These are phyloP conservation scores for Nibea albiflora DNA, from an alignment of 2,113 vertebrate species.

Conservation along the genomic window DNA sequence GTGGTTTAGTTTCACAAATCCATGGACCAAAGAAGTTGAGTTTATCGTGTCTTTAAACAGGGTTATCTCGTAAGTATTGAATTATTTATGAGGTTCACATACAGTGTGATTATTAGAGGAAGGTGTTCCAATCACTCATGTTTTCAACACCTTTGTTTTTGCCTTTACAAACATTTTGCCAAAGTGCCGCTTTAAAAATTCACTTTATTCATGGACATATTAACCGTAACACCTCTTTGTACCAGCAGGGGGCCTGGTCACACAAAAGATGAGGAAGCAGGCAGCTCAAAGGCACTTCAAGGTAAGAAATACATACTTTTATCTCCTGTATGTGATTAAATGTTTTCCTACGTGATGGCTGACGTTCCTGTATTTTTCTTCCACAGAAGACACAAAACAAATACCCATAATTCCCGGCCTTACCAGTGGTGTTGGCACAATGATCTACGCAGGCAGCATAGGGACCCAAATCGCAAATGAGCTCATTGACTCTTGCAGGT, in stretches of 20 bases:
- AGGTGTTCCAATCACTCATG: too few species aligned
- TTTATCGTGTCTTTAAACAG: slow-evolving; percentile 91
- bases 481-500: slow-evolving; percentile 87
- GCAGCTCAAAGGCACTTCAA: slow-evolving; percentile 81
- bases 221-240: slow-evolving; percentile 20
- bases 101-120: not conserved
- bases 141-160: not conserved
- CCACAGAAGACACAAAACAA: slow-evolving; percentile 82
- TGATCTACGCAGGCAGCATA: slow-evolving; percentile 89
- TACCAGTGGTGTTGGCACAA: slow-evolving; percentile 80
- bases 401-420: slow-evolving; percentile 78
- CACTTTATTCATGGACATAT: not conserved
- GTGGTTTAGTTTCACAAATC: slow-evolving; percentile 92
- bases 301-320: slow-evolving; percentile 74
- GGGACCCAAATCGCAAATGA: slow-evolving; percentile 89
- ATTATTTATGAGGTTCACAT: not conserved
- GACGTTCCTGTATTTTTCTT: not conserved
- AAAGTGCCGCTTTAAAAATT: not conserved
- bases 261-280: slow-evolving; percentile 62
- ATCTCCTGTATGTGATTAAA: not conserved
- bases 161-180: not conserved
- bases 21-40: slow-evolving; percentile 93
- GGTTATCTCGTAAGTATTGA: slow-evolving; percentile 87
- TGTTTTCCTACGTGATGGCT: not conserved
- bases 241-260: slow-evolving; percentile 64